These are phyloP conservation scores for Coreius guichenoti DNA, from an alignment of 2,797 vertebrate genomes.

Conservation along the genomic window DNA sequence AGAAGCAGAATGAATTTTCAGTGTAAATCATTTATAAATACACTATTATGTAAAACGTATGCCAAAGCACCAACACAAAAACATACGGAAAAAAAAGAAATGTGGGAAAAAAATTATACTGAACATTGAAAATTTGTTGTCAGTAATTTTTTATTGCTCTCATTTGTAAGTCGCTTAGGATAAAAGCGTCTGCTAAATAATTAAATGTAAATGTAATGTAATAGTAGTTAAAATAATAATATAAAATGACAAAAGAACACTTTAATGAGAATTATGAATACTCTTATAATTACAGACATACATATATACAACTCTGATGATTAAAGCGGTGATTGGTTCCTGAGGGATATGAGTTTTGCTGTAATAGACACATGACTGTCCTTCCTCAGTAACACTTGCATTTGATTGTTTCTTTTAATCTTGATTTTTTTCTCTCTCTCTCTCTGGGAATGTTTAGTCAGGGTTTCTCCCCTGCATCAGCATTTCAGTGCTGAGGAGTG, in stretches of 20 bases:
- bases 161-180: too few species aligned
- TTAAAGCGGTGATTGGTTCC: background rate
- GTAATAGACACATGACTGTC: background rate
- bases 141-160: background rate
- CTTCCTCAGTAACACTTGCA: background rate
- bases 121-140: background rate
- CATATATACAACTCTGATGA: background rate
- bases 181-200: background rate
- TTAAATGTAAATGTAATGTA: background rate
- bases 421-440: conserved; percentile 15
- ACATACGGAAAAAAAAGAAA: background rate
- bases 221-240: background rate
- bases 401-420: background rate
- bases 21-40: background rate
- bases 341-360: background rate
- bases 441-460: conserved; percentile 67
- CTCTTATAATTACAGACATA: background rate
- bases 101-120: background rate
- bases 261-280: background rate
- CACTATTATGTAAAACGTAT: background rate
- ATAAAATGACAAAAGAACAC: background rate
- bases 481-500: conserved; percentile 77
- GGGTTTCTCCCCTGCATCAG: conserved; percentile 75
- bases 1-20: background rate
- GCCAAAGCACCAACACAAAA: background rate